A percentile compares a stretch with the other conserved stretches of the same genome.
These are phyloP conservation scores for Enoplosus armatus DNA, from an alignment of 2,797 vertebrate species.

Conservation along the genomic window DNA sequence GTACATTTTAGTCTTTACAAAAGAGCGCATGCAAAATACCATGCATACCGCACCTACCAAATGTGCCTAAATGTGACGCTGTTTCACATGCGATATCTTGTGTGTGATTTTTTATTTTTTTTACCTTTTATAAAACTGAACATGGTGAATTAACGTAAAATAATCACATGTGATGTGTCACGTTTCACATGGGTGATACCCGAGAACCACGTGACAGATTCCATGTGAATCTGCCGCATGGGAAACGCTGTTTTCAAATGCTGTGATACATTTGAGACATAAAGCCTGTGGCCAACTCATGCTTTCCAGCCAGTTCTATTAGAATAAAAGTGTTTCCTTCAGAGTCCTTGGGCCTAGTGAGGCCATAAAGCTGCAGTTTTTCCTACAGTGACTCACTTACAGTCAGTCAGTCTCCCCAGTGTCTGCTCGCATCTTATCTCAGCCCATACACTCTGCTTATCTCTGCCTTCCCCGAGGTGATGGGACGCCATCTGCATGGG, in stretches of 20 bases:
- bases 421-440: constrained; percentile 81
- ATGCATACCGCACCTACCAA: no score
- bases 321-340: constrained; percentile 20
- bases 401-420: constrained; percentile 79
- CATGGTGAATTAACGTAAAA: no score
- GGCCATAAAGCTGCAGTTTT: constrained; percentile 60
- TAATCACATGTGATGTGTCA: no score
- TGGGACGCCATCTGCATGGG: constrained; percentile 76
- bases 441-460: constrained; percentile 79
- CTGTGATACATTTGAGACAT: neutral
- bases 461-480: constrained; percentile 78
- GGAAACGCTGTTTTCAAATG: no score
- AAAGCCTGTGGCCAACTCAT: neutral
- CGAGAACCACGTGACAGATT: neutral
- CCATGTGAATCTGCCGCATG: no score
- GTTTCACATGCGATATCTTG: no score
- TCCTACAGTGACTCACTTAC: constrained; percentile 77
- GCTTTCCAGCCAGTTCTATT: constrained; percentile 25
- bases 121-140: no score
- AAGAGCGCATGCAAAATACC: neutral
- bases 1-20: neutral
- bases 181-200: no score
- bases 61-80: no score
- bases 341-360: constrained; percentile 23
- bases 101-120: no score